These are phyloP conservation scores for Saccopteryx bilineata DNA, from an alignment of 2,113 vertebrate species.

Conservation along the genomic window DNA sequence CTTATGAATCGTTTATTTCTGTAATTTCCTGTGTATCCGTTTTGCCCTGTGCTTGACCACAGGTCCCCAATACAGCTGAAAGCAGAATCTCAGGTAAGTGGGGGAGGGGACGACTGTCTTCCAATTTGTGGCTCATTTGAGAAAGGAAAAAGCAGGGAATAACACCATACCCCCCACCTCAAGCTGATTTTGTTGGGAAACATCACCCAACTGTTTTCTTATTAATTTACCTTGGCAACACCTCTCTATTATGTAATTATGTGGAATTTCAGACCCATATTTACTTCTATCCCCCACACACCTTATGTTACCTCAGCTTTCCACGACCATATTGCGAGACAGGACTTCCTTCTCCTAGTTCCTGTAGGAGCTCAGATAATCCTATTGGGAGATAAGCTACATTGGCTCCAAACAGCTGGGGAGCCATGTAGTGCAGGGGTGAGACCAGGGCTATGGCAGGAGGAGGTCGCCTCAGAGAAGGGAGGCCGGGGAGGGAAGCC, in stretches of 20 bases:
- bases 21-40: background rate
- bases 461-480: background rate
- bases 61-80: background rate
- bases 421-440: background rate
- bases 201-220: slow-evolving; percentile 81
- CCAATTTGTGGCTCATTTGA: background rate
- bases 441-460: background rate
- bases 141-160: slow-evolving; percentile 18
- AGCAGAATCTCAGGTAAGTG: no score
- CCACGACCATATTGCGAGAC: background rate
- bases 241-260: slow-evolving; percentile 72
- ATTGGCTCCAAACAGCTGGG: background rate
- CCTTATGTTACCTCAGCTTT: slow-evolving; percentile 72
- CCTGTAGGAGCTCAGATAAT: background rate
- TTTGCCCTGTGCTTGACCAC: background rate
- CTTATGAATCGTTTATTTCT: background rate
- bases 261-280: slow-evolving; percentile 69
- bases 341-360: background rate
- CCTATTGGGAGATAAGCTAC: background rate
- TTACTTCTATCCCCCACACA: slow-evolving; percentile 73
- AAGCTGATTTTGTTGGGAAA: slow-evolving; percentile 78
- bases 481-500: fast-evolving
- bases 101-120: background rate
- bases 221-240: slow-evolving; percentile 82
- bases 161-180: background rate